Base-by-base conservation (phyloP, 2,797 vertebrate genomes). In the Sciurus vulgaris region DNA sequence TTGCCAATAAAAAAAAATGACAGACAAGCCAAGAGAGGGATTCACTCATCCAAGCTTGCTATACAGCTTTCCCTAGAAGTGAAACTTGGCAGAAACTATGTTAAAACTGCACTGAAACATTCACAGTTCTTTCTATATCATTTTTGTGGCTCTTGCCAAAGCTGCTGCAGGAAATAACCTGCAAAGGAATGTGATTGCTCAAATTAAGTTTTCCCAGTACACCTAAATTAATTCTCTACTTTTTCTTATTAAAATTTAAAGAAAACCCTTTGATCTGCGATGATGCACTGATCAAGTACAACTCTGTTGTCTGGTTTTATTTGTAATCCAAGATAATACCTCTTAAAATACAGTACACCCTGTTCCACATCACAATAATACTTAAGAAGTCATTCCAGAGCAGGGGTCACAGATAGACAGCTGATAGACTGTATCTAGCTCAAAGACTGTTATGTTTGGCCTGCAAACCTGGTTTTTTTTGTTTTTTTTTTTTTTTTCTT, bases 181-280 rank as follows among this genome's bases (percentile, higher is more conserved):
- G 73, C 28, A 51, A 84, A 88, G 41, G 86, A 93, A 94, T 11
- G 12, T 13, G 35, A 81, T 18, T 89, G 47, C 67, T n/a, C 63
- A 70, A 76, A 83, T 74, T 74, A 85, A 47, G 41, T 65, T 77
- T 79, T 73, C 85, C n/a, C 54, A 61, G 7, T 61, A 79, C 0
- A 87, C 30, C 35, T 69, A 59, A 4, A 94, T 85, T 87, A 96
- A 96, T 93, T 77, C 77, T 92, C 86, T 70, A 95, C 54, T 82
- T 93, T 83, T 92, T 76, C 84, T 85, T 86, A 82, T 84, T 94
- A 90, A 96, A 97, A 95, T 79, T 76, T 65, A 89, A 94, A 96
- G 26, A 84, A 91, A 94, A 69, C 4, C 17, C 82, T 95, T 90
- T 94, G 83, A 92, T 86, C 74, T 93, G 61, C 94, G 88, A 94